phyloP scores from a whole-genome alignment of 1,140 invertebrate genomes.

The Pygmarrhopalites habei region DNA sequence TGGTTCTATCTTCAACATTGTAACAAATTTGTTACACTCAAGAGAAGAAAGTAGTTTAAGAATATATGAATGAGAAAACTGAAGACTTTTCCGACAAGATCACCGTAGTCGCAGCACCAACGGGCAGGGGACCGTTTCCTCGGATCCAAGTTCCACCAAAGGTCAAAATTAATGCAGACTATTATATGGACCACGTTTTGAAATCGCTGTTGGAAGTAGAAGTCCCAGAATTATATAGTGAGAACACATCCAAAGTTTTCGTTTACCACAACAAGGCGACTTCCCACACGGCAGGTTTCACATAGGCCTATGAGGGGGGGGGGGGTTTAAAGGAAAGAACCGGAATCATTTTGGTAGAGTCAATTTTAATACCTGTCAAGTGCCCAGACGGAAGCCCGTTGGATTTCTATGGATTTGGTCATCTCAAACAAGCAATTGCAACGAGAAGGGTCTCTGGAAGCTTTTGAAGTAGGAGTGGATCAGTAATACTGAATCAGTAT shows the following conservation, averaged over 20 bases:
- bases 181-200: conserved; percentile 1
- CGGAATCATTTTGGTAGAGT: neutral
- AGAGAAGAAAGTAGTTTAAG: neutral
- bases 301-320: neutral
- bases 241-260: conserved; percentile 2
- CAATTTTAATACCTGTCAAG: neutral
- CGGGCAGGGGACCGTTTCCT: conserved; percentile 2
- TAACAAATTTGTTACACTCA: neutral
- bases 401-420: conserved; percentile 9
- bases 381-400: neutral
- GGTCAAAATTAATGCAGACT: conserved; percentile 1
- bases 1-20: neutral
- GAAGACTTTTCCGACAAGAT: neutral
- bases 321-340: neutral
- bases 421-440: neutral
- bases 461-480: conserved; percentile 3
- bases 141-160: conserved; percentile 9
- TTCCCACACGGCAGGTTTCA: neutral
- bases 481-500: too few relatives aligned
- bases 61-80: neutral
- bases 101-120: conserved; percentile 13
- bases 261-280: neutral
- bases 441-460: conserved; percentile 9
- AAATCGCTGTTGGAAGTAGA: conserved; percentile 6
- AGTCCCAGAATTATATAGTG: neutral